Conservation (phyloP, 2,113 vertebrate genomes). For the Saccopteryx bilineata region DNA sequence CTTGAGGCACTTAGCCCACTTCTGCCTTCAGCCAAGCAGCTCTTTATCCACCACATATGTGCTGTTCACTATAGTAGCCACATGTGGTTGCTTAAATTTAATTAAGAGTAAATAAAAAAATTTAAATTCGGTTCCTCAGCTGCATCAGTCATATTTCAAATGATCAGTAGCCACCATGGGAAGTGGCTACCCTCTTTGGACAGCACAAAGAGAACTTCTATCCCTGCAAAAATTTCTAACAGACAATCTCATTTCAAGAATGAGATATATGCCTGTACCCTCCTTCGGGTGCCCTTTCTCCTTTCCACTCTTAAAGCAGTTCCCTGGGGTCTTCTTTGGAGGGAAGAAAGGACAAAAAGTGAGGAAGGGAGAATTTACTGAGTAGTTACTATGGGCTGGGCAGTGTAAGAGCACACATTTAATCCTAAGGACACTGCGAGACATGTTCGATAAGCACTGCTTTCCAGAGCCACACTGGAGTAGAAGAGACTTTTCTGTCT, state of each 20-base stretch:
- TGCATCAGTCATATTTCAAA: background rate
- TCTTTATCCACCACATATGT: background rate
- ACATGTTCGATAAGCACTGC: background rate
- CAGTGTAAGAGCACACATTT: background rate
- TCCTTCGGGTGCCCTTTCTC: background rate
- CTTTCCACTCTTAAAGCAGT: background rate
- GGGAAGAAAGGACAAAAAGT: background rate
- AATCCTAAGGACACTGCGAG: background rate
- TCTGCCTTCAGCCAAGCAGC: background rate
- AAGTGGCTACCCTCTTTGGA: background rate
- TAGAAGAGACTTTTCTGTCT: background rate
- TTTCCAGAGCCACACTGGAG: background rate
- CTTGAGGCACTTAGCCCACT: background rate
- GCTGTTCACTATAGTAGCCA: background rate
- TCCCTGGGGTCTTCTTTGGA: background rate
- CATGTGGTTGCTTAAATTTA: conserved; percentile 3
- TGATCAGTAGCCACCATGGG: background rate
- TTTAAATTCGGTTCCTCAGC: background rate
- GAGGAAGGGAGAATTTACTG: background rate
- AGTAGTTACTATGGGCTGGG: background rate
- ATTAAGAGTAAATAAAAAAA: background rate
- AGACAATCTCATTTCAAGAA: background rate
- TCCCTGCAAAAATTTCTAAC: background rate
- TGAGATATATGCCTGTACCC: background rate
- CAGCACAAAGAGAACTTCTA: background rate